Evolutionary conservation across 2,888 invertebrate species (phyloP).

Genomic region (Cephus nigrinus): DNA sequence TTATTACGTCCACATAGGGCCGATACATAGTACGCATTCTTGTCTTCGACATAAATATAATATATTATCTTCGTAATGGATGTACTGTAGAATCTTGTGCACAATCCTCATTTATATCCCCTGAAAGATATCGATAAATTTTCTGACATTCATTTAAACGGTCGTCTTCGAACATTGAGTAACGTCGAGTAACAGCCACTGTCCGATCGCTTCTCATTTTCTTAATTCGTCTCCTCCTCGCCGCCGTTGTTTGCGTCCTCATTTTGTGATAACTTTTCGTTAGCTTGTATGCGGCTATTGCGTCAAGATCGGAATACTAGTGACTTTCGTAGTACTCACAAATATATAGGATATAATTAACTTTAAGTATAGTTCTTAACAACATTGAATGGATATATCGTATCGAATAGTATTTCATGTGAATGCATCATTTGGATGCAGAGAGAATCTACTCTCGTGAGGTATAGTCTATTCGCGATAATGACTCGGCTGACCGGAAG

Average conservation of each 20-base stretch:
- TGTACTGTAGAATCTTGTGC: slow-evolving; percentile 22
- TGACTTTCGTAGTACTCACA: not conserved
- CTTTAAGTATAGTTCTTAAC: slow-evolving; percentile 2
- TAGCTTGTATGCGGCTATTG: too few species aligned
- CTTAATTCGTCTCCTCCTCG: too few species aligned
- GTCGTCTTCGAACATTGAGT: too few species aligned
- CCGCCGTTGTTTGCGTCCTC: too few species aligned
- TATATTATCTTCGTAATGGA: slow-evolving; percentile 33
- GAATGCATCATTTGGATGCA: not conserved
- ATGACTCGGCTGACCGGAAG: too few species aligned
- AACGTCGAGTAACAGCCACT: too few species aligned
- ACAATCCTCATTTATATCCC: not conserved
- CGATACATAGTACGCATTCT: slow-evolving; percentile 36
- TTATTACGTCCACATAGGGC: slow-evolving; percentile 40
- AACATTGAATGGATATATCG: not conserved
- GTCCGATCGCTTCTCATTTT: not conserved
- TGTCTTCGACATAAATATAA: slow-evolving; percentile 38
- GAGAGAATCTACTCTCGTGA: not conserved
- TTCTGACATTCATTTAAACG: not conserved
- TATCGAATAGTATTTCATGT: not conserved
- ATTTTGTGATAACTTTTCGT: too few species aligned
- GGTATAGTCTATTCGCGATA: too few species aligned
- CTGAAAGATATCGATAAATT: slow-evolving; percentile 7
- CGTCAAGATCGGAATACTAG: not conserved
- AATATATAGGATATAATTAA: not conserved